Base-by-base conservation (phyloP, 2,888 invertebrate genomes). In the Lasioglossum marginatum region DNA sequence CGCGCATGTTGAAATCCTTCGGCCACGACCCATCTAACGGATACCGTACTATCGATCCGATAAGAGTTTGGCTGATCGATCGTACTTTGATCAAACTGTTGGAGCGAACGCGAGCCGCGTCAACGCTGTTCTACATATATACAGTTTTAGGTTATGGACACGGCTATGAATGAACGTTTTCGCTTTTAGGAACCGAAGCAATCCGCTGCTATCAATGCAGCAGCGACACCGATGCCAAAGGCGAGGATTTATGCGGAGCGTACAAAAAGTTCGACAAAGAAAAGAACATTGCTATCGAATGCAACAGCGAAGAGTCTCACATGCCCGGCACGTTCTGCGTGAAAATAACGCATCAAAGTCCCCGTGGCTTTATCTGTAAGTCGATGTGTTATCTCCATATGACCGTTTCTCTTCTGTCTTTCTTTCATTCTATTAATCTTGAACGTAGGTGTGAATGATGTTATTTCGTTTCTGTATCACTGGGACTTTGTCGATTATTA, bases 311-410 rank as follows among this genome's bases (percentile, higher is more conserved):
- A 93, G 99, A 99, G 95, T 98, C 99, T 66, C 97, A 98, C 89
- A 98, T 98, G 96, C 99, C 99, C 37, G 99, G 99, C 12, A 98
- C 99, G 4, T 99, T 99, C 95, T 99, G 99, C 95, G 98, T 99
- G 96, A 99, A 99, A 96, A 96, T 98, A 40, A 98, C 98, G 1
- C 98, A 98, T 92, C 99, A 99, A 94, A 98, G 99, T 83, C 99
- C 99, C 0, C 97, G 97, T 94, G 98, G 98, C 88, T 99, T 98
- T 94, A 98, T 99, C 93, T 99, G 99, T 99, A 96, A 97, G 98
- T 97, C 83, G n/a, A 23, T 4, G 14, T 4, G 43, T 43, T 43
- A 43, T n/a, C 23, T 6, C 48, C 10, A 19, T 10, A 19, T 10
- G 34, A 63, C 31, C 34, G 1, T 34, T 4, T 12, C 16, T n/a